These are phyloP conservation scores for Coracopsis vasa DNA, from an alignment of 2,113 vertebrate genomes.

Conservation along the genomic window DNA sequence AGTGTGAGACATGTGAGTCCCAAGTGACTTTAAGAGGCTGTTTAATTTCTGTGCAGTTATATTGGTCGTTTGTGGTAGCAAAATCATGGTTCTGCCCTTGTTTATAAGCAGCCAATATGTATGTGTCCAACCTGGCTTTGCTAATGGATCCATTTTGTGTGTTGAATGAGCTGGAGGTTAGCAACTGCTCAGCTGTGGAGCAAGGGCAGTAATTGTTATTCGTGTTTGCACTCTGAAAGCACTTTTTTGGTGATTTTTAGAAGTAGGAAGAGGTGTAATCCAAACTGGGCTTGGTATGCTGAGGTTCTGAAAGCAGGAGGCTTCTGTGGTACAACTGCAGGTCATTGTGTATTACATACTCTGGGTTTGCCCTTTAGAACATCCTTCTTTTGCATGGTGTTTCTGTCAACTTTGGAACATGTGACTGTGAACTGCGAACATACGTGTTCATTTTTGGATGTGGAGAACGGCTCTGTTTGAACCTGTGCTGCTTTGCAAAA, in stretches of 20 bases:
- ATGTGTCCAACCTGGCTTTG: neutral
- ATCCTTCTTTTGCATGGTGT: neutral
- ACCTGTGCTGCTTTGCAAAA: neutral
- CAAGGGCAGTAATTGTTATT: neutral
- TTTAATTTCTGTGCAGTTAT: neutral
- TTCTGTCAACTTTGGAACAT: neutral
- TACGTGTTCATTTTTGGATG: neutral
- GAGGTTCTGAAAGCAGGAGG: neutral
- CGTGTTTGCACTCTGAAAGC: neutral
- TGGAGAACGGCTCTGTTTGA: neutral
- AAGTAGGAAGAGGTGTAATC: neutral
- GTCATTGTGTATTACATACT: neutral
- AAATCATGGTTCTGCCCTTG: neutral
- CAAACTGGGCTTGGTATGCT: neutral
- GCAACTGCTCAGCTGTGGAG: neutral
- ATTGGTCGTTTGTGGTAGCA: neutral
- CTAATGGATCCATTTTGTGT: neutral
- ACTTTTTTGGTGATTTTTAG: neutral
- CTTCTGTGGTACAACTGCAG: neutral
- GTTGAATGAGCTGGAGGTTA: neutral
- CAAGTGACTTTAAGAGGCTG: neutral
- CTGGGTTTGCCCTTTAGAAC: neutral
- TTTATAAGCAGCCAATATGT: accelerated
- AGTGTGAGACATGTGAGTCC: neutral
- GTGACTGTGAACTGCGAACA: neutral